Evolutionary conservation across 2,888 invertebrate genomes (phyloP), one percentile per base, ranked within the genome.

Genomic region (Dryobotodes eremita): DNA sequence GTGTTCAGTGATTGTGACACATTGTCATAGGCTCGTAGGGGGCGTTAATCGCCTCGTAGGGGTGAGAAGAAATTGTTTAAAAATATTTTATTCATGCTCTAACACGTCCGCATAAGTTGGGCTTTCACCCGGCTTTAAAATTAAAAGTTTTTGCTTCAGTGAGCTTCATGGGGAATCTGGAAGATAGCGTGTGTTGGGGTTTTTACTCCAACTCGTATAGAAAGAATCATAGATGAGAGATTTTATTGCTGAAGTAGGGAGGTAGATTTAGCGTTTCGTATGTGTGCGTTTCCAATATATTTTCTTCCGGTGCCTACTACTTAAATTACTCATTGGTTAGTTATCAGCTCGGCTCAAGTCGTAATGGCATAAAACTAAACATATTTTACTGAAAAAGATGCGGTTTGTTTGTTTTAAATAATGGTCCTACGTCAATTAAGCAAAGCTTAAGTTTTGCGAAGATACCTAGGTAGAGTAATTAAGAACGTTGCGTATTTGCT

Each of bases 61-160:
- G 80, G 84, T 53, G 46, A 7, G 0, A 10, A 15, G 17, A 64
- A 69, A 75, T 86, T 78, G 84, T 68, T 84, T 71, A 84, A 79
- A 71, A 80, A 80, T 80, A 76, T 84, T 64, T 69, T 65, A 80
- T 80, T 84, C 53, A 85, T 68, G 73, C 64, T 61, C 36, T 80
- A 7, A 84, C 85, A 74, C 85, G 73, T 74, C 20, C 1, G 36
- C 23, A 46, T 57, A 62, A 26, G 53, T 50, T 20, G 42, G 10
- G 62, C 46, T 57, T 61, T 79, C 69, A 76, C 75, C 69, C 31
- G 61, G 66, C 5, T 53, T 83, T 66, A 17, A 69, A 86, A 65
- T 86, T 68, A 68, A 62, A 68, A 26, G 23, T 55, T 59, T 70
- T 31, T 69, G 59, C 59, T 69, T 76, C 46, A 48, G 20, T 48